Percentiles rank a stretch among this genome's conserved stretches.
Evolutionary conservation across 2,113 vertebrate species (phyloP).

Genomic region (Sigmodon hispidus): DNA sequence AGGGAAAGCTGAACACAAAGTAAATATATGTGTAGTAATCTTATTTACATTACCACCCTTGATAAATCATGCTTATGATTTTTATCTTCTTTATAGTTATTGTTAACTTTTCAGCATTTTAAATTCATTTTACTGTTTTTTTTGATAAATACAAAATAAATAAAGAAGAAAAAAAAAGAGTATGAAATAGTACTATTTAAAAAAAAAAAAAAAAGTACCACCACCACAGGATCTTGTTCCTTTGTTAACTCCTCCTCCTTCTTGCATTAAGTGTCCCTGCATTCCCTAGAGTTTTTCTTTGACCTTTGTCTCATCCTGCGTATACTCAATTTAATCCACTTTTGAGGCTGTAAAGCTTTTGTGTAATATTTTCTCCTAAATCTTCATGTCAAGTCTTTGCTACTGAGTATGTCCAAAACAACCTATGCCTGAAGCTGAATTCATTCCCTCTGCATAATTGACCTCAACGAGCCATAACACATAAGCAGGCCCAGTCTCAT

Average conservation of each 20-base stretch:
- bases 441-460: not conserved
- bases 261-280: not conserved
- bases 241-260: constrained; percentile 5
- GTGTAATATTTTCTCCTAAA: constrained; percentile 24
- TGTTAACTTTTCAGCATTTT: no score
- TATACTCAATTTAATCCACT: constrained; percentile 6
- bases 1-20: no score
- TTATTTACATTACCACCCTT: no score
- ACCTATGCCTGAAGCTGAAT: not conserved
- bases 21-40: no score
- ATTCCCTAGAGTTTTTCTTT: constrained; percentile 39
- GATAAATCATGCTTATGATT: no score
- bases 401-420: not conserved
- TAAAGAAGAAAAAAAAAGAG: no score
- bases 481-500: not conserved
- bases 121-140: no score
- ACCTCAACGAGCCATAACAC: not conserved
- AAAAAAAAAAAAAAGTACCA: no score
- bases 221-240: not conserved
- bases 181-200: no score
- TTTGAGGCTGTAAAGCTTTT: constrained; percentile 20
- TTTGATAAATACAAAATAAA: no score
- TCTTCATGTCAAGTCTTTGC: not conserved
- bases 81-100: no score
- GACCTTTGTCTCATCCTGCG: not conserved